Evolutionary conservation across 2,113 vertebrate genomes (phyloP), one percentile per base, ranked within the genome.

Genomic region (Heptranchias perlo): DNA sequence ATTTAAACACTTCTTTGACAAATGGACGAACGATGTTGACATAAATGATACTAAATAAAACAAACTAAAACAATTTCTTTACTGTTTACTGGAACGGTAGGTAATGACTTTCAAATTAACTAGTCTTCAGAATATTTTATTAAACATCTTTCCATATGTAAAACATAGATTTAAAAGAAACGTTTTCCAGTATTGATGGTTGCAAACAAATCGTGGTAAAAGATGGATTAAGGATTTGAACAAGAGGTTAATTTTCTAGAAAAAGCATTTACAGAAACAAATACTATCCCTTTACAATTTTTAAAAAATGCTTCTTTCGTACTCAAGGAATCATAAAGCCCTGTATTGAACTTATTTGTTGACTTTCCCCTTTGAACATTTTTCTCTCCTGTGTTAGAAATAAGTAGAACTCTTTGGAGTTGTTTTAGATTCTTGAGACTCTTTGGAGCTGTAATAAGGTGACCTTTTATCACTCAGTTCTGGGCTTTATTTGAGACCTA

Each of bases 1-100:
- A 94, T 67, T 65, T 44, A 94, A 94, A 94, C 92, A 67, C n/a
- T 94, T 94, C 67, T 94, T 94, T 94, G 91, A 67, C 39, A 94
- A 94, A 65, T 65, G 92, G 39, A 94, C 92, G 44, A 94, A 65
- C 8, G 62, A 94, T 94, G 91, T 94, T 94, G 44, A 94, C 61
- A 21, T 61, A n/a, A 94, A 94, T 94, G 62, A 94, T 94, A 65
- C 58, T 65, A 94, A 94, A 94, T 64, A 94, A 94, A 94, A 39
- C 35, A 62, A 61, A 94, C 58, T 94, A 39, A 39, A 62, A 62
- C 62, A 25, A 39, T 65, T 65, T 65, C 58, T 64, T 64, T 92
- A 92, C 86, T 64, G 61, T 65, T 94, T 94, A 65, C 92, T 94
- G 39, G 92, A 62, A 64, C 21, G 21, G 28, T 47, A 64, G 47